These are phyloP conservation scores for Gallinago solitaria DNA, from an alignment of 2,797 vertebrate genomes.

Conservation along the genomic window DNA sequence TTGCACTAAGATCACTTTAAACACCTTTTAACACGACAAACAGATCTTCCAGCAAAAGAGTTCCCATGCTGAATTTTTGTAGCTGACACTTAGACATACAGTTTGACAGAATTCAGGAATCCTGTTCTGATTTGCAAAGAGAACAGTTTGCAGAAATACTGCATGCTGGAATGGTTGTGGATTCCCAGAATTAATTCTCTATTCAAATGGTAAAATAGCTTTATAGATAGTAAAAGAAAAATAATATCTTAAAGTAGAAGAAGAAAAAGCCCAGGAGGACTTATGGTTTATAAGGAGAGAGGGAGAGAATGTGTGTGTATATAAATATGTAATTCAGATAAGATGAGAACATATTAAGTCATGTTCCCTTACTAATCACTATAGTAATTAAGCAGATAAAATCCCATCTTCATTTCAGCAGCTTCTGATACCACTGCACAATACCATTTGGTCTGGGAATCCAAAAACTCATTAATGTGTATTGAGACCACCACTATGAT, in stretches of 20 bases:
- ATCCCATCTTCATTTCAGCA: not conserved
- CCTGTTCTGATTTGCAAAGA: not conserved
- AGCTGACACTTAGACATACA: not conserved
- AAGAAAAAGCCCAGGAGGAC: not conserved
- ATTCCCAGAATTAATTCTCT: not conserved
- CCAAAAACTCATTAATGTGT: not conserved
- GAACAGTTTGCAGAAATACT: not conserved
- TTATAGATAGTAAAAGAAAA: not conserved
- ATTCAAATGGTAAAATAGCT: not conserved
- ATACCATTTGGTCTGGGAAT: not conserved
- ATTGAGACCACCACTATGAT: not conserved
- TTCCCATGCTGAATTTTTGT: not conserved
- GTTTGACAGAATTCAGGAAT: not conserved
- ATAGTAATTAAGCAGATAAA: not conserved
- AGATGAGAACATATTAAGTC: not conserved
- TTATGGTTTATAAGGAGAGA: not conserved
- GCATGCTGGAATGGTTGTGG: not conserved
- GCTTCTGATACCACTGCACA: not conserved
- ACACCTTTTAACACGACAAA: not conserved
- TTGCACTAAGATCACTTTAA: not conserved
- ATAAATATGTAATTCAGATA: not conserved
- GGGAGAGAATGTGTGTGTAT: not conserved
- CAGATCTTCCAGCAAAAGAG: not conserved
- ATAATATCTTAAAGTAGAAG: not conserved
- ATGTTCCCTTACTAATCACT: not conserved